Evolutionary conservation across 2,797 vertebrate genomes (phyloP).

Genomic region (Acanthornis magna): DNA sequence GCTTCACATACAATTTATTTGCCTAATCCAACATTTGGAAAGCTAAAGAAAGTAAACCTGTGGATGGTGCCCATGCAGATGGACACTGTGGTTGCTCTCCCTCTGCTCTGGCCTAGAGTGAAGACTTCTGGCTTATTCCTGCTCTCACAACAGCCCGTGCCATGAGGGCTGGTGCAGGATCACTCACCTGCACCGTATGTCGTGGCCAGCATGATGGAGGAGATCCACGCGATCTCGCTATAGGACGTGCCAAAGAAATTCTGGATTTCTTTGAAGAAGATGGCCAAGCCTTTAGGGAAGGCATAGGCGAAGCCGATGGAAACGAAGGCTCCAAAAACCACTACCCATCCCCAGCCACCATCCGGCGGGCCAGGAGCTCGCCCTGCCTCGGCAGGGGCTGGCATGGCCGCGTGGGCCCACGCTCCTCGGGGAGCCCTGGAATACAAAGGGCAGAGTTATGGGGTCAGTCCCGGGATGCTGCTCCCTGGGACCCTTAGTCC

Average conservation of each 20-base stretch:
- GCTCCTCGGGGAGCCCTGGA: constrained; percentile 38
- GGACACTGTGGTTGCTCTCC: neutral
- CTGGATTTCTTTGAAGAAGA: constrained; percentile 85
- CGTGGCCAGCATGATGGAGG: constrained; percentile 81
- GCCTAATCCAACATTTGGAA: neutral
- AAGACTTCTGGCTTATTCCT: neutral
- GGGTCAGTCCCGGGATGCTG: neutral
- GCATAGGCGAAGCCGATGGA: constrained; percentile 84
- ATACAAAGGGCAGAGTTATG: neutral
- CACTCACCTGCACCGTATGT: constrained; percentile 83
- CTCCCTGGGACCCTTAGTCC: neutral
- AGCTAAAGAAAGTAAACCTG: neutral
- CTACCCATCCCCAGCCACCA: constrained; percentile 82
- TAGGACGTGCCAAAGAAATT: constrained; percentile 77
- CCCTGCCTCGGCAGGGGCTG: neutral
- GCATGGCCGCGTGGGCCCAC: constrained; percentile 65
- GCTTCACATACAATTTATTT: neutral
- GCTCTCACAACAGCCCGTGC: neutral
- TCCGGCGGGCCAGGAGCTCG: constrained; percentile 67
- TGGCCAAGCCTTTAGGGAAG: constrained; percentile 81
- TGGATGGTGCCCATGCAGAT: accelerated
- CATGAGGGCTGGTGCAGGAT: neutral
- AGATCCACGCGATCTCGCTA: constrained; percentile 81
- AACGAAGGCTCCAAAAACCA: constrained; percentile 80
- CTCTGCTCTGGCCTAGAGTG: accelerated